Conservation (phyloP, 2,888 invertebrate species). For the Leucophenga maculata region DNA sequence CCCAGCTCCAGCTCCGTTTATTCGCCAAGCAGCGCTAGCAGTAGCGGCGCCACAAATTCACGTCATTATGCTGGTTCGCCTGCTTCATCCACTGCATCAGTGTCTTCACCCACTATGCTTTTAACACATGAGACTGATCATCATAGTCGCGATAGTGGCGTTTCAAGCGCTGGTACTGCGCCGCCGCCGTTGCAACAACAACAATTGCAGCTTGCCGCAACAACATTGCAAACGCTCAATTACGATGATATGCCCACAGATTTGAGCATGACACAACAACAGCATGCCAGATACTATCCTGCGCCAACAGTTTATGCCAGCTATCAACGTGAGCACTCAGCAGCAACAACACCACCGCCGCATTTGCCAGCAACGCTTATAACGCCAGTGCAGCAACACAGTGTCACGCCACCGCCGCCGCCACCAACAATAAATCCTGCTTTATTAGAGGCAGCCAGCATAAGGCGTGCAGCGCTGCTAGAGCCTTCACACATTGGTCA, state of each 20-base stretch:
- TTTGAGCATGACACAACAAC: constrained; percentile 52
- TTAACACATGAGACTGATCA: constrained; percentile 61
- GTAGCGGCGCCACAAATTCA: constrained; percentile 13
- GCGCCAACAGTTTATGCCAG: constrained; percentile 27
- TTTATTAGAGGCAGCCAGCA: constrained; percentile 69
- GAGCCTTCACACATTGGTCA: constrained; percentile 30
- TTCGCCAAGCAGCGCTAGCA: constrained; percentile 50
- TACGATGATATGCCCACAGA: constrained; percentile 67
- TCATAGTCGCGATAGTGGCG: constrained; percentile 66
- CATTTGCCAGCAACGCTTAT: background rate
- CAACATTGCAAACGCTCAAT: constrained; percentile 13
- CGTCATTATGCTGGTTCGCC: constrained; percentile 43
- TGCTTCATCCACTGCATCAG: constrained; percentile 43
- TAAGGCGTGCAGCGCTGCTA: constrained; percentile 54
- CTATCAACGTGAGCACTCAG: background rate
- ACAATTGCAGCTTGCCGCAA: constrained; percentile 11
- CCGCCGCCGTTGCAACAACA: constrained; percentile 18
- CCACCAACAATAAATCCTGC: constrained; percentile 70
- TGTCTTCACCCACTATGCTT: constrained; percentile 38
- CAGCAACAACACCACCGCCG: constrained; percentile 5
- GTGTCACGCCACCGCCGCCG: background rate
- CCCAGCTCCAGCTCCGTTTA: constrained; percentile 49
- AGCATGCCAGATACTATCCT: constrained; percentile 45
- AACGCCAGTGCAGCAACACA: constrained; percentile 12
- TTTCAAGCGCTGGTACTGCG: constrained; percentile 59